phyloP scores from a whole-genome alignment of 2,888 invertebrate species.

The Eupithecia pulchellata region DNA sequence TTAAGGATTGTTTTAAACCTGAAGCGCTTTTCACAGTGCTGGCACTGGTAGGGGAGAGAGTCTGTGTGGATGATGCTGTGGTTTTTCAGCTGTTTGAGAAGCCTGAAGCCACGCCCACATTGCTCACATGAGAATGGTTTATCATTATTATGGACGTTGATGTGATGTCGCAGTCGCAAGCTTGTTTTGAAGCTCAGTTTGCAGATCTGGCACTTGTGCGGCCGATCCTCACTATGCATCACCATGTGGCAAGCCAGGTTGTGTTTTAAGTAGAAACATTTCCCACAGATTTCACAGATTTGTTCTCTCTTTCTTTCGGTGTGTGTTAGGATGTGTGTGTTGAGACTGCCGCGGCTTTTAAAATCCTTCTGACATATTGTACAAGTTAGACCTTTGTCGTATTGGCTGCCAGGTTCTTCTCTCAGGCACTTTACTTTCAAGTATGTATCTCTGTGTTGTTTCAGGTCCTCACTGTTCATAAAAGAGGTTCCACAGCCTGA shows the following conservation, averaged over 20 bases:
- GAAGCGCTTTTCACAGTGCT: constrained; percentile 89
- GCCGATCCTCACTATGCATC: constrained; percentile 62
- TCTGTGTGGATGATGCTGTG: constrained; percentile 90
- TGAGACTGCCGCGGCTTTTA: constrained; percentile 58
- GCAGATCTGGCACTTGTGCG: constrained; percentile 71
- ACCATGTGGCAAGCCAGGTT: constrained; percentile 60
- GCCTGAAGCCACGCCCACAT: constrained; percentile 61
- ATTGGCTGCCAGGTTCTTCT: constrained; percentile 42
- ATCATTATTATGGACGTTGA: constrained; percentile 57
- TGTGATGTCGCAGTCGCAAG: constrained; percentile 56
- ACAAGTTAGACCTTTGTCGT: constrained; percentile 58
- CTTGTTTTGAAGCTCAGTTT: constrained; percentile 62
- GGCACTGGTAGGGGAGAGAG: constrained; percentile 88
- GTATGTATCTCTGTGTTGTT: constrained; percentile 55
- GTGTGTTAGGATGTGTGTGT: constrained; percentile 84
- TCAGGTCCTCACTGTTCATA: constrained; percentile 52
- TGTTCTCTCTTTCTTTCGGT: constrained; percentile 69
- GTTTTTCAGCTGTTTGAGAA: constrained; percentile 77
- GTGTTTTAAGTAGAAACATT: constrained; percentile 62
- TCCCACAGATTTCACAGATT: constrained; percentile 71
- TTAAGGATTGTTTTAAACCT: constrained; percentile 56
- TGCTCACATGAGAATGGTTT: constrained; percentile 65
- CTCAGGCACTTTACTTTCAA: constrained; percentile 52
- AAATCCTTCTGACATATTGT: constrained; percentile 65
- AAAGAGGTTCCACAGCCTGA: constrained; percentile 65